Evolutionary conservation across 2,888 invertebrate genomes (phyloP).

Genomic region (Scaptomyza parva): DNA sequence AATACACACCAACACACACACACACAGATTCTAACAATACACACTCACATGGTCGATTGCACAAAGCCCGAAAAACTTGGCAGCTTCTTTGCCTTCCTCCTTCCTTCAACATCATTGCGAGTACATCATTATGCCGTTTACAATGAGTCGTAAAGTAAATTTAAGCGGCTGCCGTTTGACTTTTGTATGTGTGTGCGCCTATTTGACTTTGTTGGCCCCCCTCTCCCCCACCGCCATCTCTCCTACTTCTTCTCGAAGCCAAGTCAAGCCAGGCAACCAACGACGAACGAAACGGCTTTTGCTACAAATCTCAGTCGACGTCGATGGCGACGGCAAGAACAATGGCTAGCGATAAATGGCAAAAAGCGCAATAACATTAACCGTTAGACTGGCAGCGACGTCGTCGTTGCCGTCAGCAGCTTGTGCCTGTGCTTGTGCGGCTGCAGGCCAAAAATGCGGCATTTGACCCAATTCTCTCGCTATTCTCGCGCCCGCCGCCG

Average conservation of each 20-base stretch:
- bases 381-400: conserved; percentile 69
- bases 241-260: neutral
- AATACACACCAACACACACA: conserved; percentile 10
- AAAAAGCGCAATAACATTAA: conserved; percentile 77
- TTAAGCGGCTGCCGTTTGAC: conserved; percentile 69
- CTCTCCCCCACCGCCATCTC: neutral
- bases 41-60: conserved; percentile 28
- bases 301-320: conserved; percentile 37
- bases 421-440: too few relatives aligned
- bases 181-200: conserved; percentile 61
- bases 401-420: conserved; percentile 5
- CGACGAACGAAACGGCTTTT: neutral
- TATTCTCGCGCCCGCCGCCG: conserved; percentile 2
- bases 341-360: conserved; percentile 65
- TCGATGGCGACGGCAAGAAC: conserved; percentile 35
- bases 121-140: conserved; percentile 73
- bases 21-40: neutral
- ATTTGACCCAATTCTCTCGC: conserved; percentile 71
- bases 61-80: conserved; percentile 36
- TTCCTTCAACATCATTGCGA: conserved; percentile 1
- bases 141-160: conserved; percentile 75
- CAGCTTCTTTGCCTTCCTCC: conserved; percentile 12
- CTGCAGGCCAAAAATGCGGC: conserved; percentile 70
- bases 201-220: conserved; percentile 54
- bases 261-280: neutral